Percentiles rank a stretch among this genome's conserved stretches.
phyloP scores from a whole-genome alignment of 2,113 vertebrate genomes.

The Herpetotheres cachinnans region DNA sequence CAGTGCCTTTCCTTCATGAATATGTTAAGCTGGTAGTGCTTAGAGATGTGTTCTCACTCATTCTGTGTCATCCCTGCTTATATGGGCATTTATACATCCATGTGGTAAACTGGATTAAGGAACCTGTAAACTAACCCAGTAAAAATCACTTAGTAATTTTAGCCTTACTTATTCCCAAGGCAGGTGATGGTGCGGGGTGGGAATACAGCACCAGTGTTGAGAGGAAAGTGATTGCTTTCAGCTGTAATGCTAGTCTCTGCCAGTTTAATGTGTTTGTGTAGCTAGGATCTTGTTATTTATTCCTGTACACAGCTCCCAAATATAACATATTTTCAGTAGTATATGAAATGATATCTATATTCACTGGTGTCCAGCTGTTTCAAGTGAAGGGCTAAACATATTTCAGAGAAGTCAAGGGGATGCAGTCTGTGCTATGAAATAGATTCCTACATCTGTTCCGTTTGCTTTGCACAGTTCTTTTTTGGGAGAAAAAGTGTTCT shows the following conservation, averaged over 20 bases:
- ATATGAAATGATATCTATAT: slow-evolving; percentile 17
- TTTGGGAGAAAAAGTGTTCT: background rate
- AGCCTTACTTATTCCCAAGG: background rate
- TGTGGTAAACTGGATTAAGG: background rate
- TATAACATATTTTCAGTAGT: background rate
- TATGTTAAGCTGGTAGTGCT: slow-evolving; percentile 18
- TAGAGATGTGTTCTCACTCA: background rate
- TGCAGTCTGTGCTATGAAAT: background rate
- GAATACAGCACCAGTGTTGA: background rate
- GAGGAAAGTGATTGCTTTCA: background rate
- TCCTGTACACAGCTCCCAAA: background rate
- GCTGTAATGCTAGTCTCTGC: background rate
- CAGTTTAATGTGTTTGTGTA: background rate
- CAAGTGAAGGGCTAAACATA: background rate
- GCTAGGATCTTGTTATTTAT: slow-evolving; percentile 1
- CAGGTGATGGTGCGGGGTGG: background rate
- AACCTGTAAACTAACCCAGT: background rate
- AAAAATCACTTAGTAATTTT: background rate
- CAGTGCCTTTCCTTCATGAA: slow-evolving; percentile 32
- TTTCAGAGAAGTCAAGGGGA: slow-evolving; percentile 11
- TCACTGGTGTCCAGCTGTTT: slow-evolving; percentile 1
- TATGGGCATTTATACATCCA: background rate
- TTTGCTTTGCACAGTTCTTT: background rate
- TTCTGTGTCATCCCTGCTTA: background rate
- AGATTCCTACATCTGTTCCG: background rate